Evolutionary conservation across 2,113 vertebrate species (phyloP).

Genomic region (Hydropotes inermis): DNA sequence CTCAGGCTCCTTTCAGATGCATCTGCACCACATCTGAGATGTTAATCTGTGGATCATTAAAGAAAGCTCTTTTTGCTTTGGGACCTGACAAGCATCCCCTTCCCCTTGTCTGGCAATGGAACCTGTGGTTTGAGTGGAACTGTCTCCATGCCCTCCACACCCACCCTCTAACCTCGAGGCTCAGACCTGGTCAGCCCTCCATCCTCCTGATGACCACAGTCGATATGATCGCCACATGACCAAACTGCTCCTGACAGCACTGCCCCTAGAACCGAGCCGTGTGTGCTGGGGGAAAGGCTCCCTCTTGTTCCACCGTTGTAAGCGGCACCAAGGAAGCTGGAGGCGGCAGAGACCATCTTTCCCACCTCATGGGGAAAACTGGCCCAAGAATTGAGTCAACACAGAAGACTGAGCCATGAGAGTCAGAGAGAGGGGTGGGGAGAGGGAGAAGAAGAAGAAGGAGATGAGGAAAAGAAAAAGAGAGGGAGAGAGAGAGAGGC

Average conservation of each 20-base stretch:
- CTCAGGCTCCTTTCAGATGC: neutral
- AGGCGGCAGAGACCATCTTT: neutral
- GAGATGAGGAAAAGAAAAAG: neutral
- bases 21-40: neutral
- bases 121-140: neutral
- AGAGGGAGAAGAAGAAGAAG: neutral
- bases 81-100: neutral
- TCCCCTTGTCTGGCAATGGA: neutral
- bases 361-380: neutral
- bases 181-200: neutral
- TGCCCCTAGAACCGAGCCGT: neutral
- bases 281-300: neutral
- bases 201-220: neutral
- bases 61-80: neutral
- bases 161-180: neutral
- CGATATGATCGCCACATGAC: neutral
- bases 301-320: too few species aligned
- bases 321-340: neutral
- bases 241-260: neutral
- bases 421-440: neutral
- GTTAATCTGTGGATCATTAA: neutral
- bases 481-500: neutral
- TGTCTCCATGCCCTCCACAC: neutral
- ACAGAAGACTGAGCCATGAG: neutral
- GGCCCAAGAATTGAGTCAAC: rapidly evolving